Conservation (phyloP, 2,113 vertebrate genomes). For the Otis tarda region DNA sequence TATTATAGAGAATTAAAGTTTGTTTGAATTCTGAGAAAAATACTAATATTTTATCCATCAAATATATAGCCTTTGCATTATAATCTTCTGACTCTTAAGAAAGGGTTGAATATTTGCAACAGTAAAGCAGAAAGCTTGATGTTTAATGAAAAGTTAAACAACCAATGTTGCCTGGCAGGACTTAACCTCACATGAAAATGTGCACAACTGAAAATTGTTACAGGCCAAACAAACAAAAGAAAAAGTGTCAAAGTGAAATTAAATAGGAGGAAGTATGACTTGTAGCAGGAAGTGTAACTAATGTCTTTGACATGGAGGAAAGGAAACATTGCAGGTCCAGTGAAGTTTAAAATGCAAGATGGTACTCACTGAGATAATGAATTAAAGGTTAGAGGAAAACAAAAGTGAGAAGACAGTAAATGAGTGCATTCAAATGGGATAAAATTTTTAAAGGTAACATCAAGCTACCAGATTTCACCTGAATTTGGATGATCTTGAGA, state of each 20-base stretch:
- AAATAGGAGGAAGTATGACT: not conserved
- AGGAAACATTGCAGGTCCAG: not conserved
- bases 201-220: not conserved
- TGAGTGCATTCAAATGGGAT: not conserved
- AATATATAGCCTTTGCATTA: not conserved
- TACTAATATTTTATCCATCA: not conserved
- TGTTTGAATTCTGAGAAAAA: not conserved
- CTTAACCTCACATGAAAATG: not conserved
- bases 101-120: not conserved
- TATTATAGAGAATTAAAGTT: not conserved
- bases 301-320: not conserved
- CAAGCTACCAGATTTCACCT: not conserved
- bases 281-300: not conserved
- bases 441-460: not conserved
- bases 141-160: not conserved
- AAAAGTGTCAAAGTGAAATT: not conserved
- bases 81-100: not conserved
- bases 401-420: not conserved
- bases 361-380: not conserved
- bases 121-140: not conserved
- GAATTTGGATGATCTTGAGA: not conserved
- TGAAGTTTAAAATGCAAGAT: not conserved
- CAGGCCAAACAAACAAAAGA: not conserved
- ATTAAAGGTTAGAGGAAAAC: not conserved
- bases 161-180: not conserved